Conservation (phyloP, 1,140 invertebrate species). For the Arctopsyche grandis region DNA sequence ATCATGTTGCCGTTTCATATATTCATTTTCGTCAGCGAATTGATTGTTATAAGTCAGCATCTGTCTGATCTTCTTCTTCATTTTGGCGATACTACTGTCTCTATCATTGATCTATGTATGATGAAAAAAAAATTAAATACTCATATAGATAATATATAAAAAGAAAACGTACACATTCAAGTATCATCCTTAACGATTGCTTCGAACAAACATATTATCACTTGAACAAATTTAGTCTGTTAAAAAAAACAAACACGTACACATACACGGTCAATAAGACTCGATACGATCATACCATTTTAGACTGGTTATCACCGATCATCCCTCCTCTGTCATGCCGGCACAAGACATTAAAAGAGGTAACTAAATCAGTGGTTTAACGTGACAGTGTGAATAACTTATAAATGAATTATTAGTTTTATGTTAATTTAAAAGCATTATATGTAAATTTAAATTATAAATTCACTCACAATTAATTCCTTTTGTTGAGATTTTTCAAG, state of each 20-base stretch:
- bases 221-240: not conserved
- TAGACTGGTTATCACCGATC: not conserved
- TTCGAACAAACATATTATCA: constrained; percentile 22
- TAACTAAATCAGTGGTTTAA: not conserved
- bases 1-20: constrained; percentile 46
- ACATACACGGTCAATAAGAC: not conserved
- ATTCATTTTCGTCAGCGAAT: constrained; percentile 53
- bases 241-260: not conserved
- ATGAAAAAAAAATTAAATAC: not conserved
- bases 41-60: constrained; percentile 48
- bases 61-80: constrained; percentile 48
- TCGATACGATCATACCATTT: constrained; percentile 9
- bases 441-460: not conserved
- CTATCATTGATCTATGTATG: constrained; percentile 45
- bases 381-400: too few relatives aligned
- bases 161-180: not conserved
- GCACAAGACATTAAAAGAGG: not conserved
- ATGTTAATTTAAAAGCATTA: not conserved
- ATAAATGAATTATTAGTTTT: not conserved
- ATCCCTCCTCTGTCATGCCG: constrained; percentile 3
- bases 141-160: not conserved
- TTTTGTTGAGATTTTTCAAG: constrained; percentile 47
- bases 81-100: constrained; percentile 44
- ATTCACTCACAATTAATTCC: constrained; percentile 39
- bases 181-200: not conserved